These are phyloP conservation scores for Carduelis carduelis DNA, from an alignment of 2,797 vertebrate species.

Conservation along the genomic window DNA sequence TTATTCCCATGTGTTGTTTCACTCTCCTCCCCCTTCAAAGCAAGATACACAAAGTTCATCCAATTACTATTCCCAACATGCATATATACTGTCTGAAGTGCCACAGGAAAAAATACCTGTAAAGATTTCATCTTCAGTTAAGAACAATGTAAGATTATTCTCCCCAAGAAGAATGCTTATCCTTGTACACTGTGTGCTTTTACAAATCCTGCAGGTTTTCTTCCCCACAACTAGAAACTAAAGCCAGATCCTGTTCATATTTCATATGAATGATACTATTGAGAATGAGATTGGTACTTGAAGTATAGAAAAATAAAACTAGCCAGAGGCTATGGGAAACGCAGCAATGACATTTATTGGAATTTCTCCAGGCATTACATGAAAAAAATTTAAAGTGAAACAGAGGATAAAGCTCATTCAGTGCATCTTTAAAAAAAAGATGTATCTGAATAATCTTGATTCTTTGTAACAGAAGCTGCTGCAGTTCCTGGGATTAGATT, in stretches of 20 bases:
- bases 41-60: background rate
- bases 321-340: constrained; percentile 35
- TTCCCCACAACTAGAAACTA: background rate
- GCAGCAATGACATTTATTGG: constrained; percentile 76
- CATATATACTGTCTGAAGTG: background rate
- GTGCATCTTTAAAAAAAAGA: constrained; percentile 6
- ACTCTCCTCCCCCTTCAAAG: background rate
- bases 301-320: constrained; percentile 14
- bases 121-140: background rate
- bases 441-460: constrained; percentile 22
- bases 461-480: constrained; percentile 24
- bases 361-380: constrained; percentile 69
- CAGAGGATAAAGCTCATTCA: constrained; percentile 40
- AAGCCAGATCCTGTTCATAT: background rate
- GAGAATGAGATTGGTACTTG: background rate
- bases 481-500: constrained; percentile 10
- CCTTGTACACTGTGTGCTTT: background rate
- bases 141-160: background rate
- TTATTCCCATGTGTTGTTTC: background rate
- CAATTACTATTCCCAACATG: background rate
- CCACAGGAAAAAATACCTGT: background rate
- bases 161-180: background rate
- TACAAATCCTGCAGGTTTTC: background rate
- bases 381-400: constrained; percentile 52
- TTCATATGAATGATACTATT: background rate